Base-by-base conservation (phyloP, 2,888 invertebrate species). In the Isoperla grammatica region DNA sequence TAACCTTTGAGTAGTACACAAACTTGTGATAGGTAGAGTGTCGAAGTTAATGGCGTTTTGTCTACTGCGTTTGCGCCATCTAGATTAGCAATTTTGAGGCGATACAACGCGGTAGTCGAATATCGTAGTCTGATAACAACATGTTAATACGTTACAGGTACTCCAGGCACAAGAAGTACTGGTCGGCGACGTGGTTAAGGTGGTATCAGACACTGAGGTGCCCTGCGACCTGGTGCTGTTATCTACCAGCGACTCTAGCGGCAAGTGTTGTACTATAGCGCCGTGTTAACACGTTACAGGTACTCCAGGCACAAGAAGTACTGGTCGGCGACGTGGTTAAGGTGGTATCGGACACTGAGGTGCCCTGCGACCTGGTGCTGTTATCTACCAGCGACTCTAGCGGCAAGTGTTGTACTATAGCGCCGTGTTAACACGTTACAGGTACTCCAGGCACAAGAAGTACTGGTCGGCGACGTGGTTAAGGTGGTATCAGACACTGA, bases 141-240 rank as follows among this genome's bases (percentile, higher is more conserved):
- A n/a, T n/a, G n/a, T n/a, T n/a, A n/a, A n/a, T n/a, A n/a, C n/a
- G n/a, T n/a, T n/a, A 45, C 75, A 81, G 69, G 75, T 81, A 56
- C 80, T 87, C 2, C 76, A 76, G 56, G 79, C 81, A 42, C 76
- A 79, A 35, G 74, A 82, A 13, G 80, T 88, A n/a, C 76, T 82
- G 11, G 89, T 90, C 0, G 92, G 92, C 0, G 89, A 91, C 61
- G 75, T 92, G 19, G 84, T 93, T 0, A 76, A 83, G 42, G 84
- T 92, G n/a, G 76, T 79, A 40, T 75, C 83, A 0, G 87, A 91
- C 46, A 81, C 85, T 61, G 87, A 87, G 68, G 86, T 93, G 9
- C 92, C 92, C 0, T 91, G 91, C 62, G 93, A 93, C 74, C 70
- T 92, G 64, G 81, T 91, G 5, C 71, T 92, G 63, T 72, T 93